Evolutionary conservation across 2,113 vertebrate genomes (phyloP), one percentile per base, ranked within the genome.

Genomic region (Tragelaphus imberbis): DNA sequence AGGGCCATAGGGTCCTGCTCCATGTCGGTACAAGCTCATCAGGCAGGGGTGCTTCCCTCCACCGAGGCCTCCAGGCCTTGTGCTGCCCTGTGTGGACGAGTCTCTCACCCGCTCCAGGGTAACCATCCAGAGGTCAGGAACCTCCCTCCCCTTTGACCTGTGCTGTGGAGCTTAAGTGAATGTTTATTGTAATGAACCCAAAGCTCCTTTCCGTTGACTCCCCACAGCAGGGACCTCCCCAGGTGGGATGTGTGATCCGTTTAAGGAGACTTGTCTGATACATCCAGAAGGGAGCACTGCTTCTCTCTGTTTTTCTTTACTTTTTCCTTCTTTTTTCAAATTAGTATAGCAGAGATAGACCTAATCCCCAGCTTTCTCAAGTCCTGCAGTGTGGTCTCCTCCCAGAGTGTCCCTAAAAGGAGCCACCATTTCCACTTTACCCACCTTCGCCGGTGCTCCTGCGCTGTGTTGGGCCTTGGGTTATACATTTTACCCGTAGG

Each of bases 401-500:
- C 71, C 58, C 87, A 68, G 47, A 21, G 3, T 0, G 0, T 82
- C 81, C 80, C 91, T 65, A 27, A 33, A 27, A 4, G 16, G 10
- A 68, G n/a, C 40, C 40, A 21, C 80, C 25, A 1, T 85, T 68
- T 33, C 25, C 3, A 11, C 33, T 15, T 40, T 6, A 33, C 40
- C 58, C 17, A 1, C 0, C 2, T 2, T 0, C 0, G 19, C 80
- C 3, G 8, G 79, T 2, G 17, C 49, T 8, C n/a, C 68, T 85
- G 19, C 91, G 36, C 0, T 6, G 55, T 8, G 23, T 30, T 25
- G 5, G 23, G 56, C n/a, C 86, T 33, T 2, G 56, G 1, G 55
- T 4, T 16, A 4, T 3, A 12, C 55, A 12, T 55, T 44, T 44
- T 2, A 23, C 36, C 2, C 0, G 12, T 4, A n/a, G 63, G 44